Percentiles rank a stretch among this genome's conserved stretches.
Conservation (phyloP, 2,888 invertebrate genomes). For the Griposia aprilina region DNA sequence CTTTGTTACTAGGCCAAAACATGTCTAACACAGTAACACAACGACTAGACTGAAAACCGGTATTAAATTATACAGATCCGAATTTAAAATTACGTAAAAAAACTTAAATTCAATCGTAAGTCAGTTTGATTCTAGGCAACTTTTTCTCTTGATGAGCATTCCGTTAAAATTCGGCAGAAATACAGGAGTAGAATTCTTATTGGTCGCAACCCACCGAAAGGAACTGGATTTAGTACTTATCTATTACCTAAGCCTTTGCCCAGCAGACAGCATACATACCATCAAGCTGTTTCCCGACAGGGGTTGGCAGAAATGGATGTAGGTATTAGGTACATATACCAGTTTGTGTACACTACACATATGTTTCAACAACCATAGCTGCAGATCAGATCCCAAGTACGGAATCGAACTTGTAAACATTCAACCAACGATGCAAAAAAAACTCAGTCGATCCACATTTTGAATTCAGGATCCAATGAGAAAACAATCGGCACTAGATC, state of each 20-base stretch:
- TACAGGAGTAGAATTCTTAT: not conserved
- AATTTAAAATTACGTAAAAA: no score
- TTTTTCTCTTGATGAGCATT: slow-evolving; percentile 1
- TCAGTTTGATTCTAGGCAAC: not conserved
- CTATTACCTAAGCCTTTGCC: not conserved
- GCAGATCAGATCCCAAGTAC: not conserved
- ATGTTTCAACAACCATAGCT: not conserved
- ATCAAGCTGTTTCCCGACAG: not conserved
- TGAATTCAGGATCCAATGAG: no score
- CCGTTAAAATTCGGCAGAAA: slow-evolving; percentile 3
- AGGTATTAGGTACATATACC: not conserved
- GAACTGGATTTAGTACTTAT: not conserved
- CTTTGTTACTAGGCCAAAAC: slow-evolving; percentile 1
- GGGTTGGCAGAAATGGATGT: no score
- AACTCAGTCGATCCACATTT: no score
- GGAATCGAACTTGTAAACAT: not conserved
- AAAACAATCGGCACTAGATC: no score
- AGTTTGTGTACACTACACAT: no score
- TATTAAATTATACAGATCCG: no score
- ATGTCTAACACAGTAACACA: not conserved
- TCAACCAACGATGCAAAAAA: not conserved
- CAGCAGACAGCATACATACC: not conserved
- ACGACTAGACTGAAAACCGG: not conserved
- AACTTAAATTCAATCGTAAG: not conserved
- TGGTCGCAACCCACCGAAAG: not conserved